Base-by-base conservation (phyloP, 2,113 vertebrate species). In the Elachura formosa region DNA sequence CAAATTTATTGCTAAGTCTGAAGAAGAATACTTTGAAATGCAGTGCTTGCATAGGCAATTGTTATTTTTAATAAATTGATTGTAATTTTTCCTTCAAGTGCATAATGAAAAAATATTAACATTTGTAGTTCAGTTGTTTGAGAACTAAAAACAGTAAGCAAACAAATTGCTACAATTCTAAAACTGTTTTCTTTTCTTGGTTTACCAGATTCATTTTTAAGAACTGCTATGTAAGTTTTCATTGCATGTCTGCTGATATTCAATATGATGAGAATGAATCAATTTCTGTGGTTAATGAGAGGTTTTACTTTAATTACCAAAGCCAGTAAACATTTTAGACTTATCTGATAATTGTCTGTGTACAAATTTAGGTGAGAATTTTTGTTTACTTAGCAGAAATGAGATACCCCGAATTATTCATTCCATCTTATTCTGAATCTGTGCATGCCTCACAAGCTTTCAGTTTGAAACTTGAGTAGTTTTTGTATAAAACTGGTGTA, bases 81-180 rank as follows among this genome's bases (percentile, higher is more conserved):
- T 3, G 3, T 33, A 62, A 82, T 54, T 92, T 77, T 89, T 91
- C 52, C 14, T 84, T 96, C 33, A 56, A 79, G 33, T 82, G 49
- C 73, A 62, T 59, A 87, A 89, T 84, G 25, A 94, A 69, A 87
- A 94, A 95, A 66, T 36, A 79, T 45, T 1, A 10, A 73, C 13
- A 54, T 94, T 94, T 85, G 18, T 54, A 79, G 66, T 79, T 84
- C 43, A 89, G 52, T 56, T 90, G 17, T 81, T 28, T 94, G n/a
- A 86, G 45, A 87, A 79, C 86, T 78, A 84, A 66, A 75, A 86
- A 46, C 13, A 87, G 11, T 33, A 81, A 86, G 64, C 7, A 31
- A 84, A 29, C 6, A 69, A 88, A 26, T 41, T 10, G 5, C 19
- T 84, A 24, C 24, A 84, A 12, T 73, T 82, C 49, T 79, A 46